Percentiles rank a stretch among this genome's conserved stretches.
phyloP scores from a whole-genome alignment of 1,140 invertebrate genomes.

The Rhagoletis zephyria region DNA sequence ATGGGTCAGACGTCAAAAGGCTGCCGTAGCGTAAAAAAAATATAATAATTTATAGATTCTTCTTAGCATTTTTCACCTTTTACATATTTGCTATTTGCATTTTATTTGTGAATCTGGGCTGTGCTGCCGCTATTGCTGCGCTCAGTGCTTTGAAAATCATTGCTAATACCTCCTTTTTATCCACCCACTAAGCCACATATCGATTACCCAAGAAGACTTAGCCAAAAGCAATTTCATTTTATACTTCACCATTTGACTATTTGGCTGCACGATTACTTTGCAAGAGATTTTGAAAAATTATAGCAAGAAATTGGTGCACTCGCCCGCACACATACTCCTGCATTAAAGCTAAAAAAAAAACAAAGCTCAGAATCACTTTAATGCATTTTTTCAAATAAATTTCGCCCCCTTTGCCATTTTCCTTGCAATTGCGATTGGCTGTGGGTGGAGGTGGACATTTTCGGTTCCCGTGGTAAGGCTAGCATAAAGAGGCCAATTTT shows the following conservation, averaged over 20 bases:
- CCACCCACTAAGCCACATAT: slow-evolving; percentile 31
- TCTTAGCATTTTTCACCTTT: neutral
- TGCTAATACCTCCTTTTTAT: neutral
- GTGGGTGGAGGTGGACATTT: too few relatives aligned
- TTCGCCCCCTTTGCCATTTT: neutral
- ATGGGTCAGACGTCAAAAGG: neutral
- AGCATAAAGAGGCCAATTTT: too few relatives aligned
- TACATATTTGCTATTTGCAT: neutral
- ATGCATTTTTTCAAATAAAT: neutral
- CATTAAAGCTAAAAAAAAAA: too few relatives aligned
- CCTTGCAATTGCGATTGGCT: too few relatives aligned
- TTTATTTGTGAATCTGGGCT: neutral
- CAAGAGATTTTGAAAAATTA: slow-evolving; percentile 27
- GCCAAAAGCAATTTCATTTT: slow-evolving; percentile 34
- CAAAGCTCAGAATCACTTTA: too few relatives aligned
- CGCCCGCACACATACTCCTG: too few relatives aligned
- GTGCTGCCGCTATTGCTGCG: neutral
- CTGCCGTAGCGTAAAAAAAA: neutral
- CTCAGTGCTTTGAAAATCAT: neutral
- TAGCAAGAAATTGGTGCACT: neutral
- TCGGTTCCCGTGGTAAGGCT: too few relatives aligned
- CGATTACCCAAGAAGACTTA: slow-evolving; percentile 26
- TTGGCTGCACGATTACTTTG: neutral
- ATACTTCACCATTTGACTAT: slow-evolving; percentile 20
- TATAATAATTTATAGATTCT: neutral